Percentiles rank a stretch among this genome's conserved stretches.
These are phyloP conservation scores for Acanthurus leucopareius DNA, from an alignment of 2,797 vertebrate genomes.

Conservation along the genomic window DNA sequence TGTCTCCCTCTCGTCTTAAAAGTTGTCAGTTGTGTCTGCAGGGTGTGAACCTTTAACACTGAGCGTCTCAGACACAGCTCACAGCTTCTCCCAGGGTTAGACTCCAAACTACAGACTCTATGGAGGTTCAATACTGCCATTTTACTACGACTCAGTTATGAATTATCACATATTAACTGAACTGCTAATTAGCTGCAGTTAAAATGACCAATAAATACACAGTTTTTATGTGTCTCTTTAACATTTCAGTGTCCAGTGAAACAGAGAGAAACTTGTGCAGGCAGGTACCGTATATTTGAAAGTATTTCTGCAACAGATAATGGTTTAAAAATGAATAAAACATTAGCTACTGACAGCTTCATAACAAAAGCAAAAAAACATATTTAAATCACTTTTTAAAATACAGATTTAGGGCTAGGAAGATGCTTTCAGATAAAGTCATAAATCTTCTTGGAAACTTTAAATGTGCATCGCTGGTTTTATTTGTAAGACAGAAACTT, in stretches of 20 bases:
- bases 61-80: neutral
- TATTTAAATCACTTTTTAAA: neutral
- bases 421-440: constrained; percentile 1
- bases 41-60: constrained; percentile 11
- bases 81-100: neutral
- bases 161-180: neutral
- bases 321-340: constrained; percentile 15
- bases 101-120: neutral
- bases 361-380: neutral
- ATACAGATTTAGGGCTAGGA: constrained; percentile 1
- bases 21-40: constrained; percentile 36
- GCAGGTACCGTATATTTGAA: neutral
- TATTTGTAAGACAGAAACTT: neutral
- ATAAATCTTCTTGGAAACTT: neutral
- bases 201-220: no score
- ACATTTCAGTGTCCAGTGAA: neutral
- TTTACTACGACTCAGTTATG: neutral
- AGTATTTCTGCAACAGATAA: neutral
- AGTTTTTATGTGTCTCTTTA: neutral
- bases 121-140: neutral
- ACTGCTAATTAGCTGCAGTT: neutral
- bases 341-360: neutral
- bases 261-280: neutral
- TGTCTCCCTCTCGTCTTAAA: constrained; percentile 35
- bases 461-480: neutral